A percentile compares a stretch with the other conserved stretches of the same genome.
phyloP scores from a whole-genome alignment of 2,888 invertebrate genomes.

The Lottia gigantea region DNA sequence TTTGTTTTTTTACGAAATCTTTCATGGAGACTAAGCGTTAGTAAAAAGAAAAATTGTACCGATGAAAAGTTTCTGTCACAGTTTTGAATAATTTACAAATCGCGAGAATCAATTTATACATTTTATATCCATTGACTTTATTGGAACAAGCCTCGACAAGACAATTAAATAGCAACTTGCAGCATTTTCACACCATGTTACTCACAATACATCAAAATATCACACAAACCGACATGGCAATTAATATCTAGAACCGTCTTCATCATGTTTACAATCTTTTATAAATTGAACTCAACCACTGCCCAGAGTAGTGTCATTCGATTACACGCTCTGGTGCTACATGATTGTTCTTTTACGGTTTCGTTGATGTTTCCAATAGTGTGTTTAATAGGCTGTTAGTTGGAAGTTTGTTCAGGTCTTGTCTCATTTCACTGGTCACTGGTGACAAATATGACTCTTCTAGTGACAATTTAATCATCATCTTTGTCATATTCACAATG shows the following conservation, averaged over 20 bases:
- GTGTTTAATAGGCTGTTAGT: slow-evolving; percentile 1
- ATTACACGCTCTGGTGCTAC: slow-evolving; percentile 1
- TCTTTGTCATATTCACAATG: no score
- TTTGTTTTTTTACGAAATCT: no score
- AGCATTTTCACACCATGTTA: slow-evolving; percentile 1
- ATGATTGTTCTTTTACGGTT: slow-evolving; percentile 2
- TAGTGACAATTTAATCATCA: no score
- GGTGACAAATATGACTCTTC: not conserved
- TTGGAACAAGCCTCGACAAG: not conserved
- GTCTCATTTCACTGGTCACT: slow-evolving; percentile 11
- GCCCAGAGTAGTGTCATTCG: not conserved
- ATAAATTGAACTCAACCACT: no score
- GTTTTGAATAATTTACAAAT: no score
- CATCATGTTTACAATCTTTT: no score
- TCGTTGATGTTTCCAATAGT: not conserved
- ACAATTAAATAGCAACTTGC: slow-evolving; percentile 6
- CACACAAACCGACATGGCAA: not conserved
- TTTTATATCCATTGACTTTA: not conserved
- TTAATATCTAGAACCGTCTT: not conserved
- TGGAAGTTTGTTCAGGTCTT: slow-evolving; percentile 1
- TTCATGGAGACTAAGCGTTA: no score
- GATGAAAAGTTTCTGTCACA: no score
- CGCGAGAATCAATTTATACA: no score
- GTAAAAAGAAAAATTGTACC: no score
- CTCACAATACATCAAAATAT: not conserved